These are phyloP conservation scores for Cotesia vestalis DNA, from an alignment of 1,140 invertebrate species.

Conservation along the genomic window DNA sequence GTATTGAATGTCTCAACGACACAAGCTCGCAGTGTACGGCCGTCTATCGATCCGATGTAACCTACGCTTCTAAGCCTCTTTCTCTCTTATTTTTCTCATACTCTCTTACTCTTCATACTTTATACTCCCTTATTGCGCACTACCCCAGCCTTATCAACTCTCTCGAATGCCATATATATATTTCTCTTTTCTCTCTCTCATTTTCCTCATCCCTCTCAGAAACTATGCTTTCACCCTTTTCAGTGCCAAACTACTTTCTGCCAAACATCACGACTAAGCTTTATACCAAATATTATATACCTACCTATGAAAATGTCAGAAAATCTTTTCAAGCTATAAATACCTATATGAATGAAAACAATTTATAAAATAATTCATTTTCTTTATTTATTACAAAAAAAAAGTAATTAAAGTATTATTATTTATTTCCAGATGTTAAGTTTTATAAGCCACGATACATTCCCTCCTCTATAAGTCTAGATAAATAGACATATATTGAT, in stretches of 20 bases:
- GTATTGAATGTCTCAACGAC: constrained; percentile 49
- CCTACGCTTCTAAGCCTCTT: constrained; percentile 48
- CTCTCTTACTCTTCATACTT: constrained; percentile 19
- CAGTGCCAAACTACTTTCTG: constrained; percentile 1
- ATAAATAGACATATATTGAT: too few relatives aligned
- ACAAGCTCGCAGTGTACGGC: constrained; percentile 44
- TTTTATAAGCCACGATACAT: too few relatives aligned
- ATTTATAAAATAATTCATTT: too few relatives aligned
- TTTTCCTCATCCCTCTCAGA: neutral
- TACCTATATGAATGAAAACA: neutral
- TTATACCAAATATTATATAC: neutral
- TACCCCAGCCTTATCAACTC: constrained; percentile 2
- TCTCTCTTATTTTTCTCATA: constrained; percentile 38
- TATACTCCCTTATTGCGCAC: constrained; percentile 29
- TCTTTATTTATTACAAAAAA: too few relatives aligned
- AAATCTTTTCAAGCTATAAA: constrained; percentile 6
- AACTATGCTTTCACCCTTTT: constrained; percentile 13
- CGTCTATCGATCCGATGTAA: constrained; percentile 52
- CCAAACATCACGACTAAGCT: constrained; percentile 3
- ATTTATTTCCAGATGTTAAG: too few relatives aligned
- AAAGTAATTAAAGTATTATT: too few relatives aligned
- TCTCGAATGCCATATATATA: neutral
- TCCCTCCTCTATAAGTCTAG: too few relatives aligned
- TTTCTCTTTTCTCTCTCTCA: constrained; percentile 1
- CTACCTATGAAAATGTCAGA: constrained; percentile 24